phyloP scores from a whole-genome alignment of 2,888 invertebrate genomes.

The Caenorhabditis sulstoni region DNA sequence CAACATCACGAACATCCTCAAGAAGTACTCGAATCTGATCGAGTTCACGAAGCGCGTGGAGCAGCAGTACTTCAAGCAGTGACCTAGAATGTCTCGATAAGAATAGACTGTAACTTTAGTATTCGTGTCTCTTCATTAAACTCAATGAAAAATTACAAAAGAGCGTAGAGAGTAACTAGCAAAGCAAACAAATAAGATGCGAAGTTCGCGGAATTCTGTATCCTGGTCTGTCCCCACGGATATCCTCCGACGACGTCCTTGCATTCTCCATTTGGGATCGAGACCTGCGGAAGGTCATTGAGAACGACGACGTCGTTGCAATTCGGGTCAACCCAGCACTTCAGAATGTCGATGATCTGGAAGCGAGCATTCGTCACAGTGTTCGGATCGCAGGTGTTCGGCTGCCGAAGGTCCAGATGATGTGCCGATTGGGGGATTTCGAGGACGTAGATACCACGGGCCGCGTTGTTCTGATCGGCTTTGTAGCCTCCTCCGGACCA shows the following conservation, averaged over 20 bases:
- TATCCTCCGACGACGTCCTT: conserved; percentile 49
- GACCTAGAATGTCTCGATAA: background rate
- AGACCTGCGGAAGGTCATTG: conserved; percentile 36
- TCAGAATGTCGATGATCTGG: conserved; percentile 62
- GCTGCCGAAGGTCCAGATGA: conserved; percentile 79
- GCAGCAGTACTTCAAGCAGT: conserved; percentile 72
- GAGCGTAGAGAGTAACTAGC: conserved; percentile 1
- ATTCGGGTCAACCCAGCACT: conserved; percentile 51
- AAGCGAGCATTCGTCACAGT: conserved; percentile 69
- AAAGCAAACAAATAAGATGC: conserved; percentile 1
- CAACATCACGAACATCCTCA: conserved; percentile 88
- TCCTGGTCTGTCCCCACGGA: conserved; percentile 60
- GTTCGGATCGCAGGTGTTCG: conserved; percentile 77
- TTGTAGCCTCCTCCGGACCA: conserved; percentile 82
- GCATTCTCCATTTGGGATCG: conserved; percentile 42
- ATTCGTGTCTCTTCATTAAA: background rate
- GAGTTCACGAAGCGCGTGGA: conserved; percentile 90
- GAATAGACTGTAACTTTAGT: too few species aligned
- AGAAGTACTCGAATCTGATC: conserved; percentile 88
- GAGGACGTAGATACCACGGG: conserved; percentile 61
- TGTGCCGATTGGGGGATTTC: conserved; percentile 77
- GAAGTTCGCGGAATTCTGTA: background rate
- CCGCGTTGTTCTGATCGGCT: conserved; percentile 17
- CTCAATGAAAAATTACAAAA: conserved; percentile 11
- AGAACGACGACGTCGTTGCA: conserved; percentile 39